A percentile compares a stretch with the other conserved stretches of the same genome.
These are phyloP conservation scores for Prosopocoilus inquinatus DNA, from an alignment of 2,888 invertebrate species.

Conservation along the genomic window DNA sequence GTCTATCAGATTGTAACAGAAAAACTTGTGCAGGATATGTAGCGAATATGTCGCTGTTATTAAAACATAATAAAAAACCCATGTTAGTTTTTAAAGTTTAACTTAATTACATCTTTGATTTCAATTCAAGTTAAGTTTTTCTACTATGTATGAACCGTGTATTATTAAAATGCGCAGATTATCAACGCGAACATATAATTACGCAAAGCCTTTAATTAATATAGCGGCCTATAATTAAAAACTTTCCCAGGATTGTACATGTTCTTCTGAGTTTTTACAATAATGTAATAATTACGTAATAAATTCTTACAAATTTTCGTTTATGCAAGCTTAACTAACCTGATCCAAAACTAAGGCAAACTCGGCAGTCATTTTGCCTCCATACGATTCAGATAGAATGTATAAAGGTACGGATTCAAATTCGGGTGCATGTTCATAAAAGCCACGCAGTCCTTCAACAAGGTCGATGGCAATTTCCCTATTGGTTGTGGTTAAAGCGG, in stretches of 20 bases:
- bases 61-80: too few relatives aligned
- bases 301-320: not conserved
- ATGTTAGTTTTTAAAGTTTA: too few relatives aligned
- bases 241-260: not conserved
- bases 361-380: constrained; percentile 65
- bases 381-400: constrained; percentile 65
- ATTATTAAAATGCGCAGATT: too few relatives aligned
- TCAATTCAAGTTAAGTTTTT: too few relatives aligned
- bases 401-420: constrained; percentile 58
- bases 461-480: constrained; percentile 61
- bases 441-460: constrained; percentile 52
- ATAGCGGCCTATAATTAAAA: too few relatives aligned
- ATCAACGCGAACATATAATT: too few relatives aligned
- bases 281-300: not conserved
- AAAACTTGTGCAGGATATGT: too few relatives aligned
- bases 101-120: too few relatives aligned
- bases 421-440: constrained; percentile 53
- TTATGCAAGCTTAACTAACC: constrained; percentile 3
- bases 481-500: constrained; percentile 56
- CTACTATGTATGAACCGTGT: too few relatives aligned
- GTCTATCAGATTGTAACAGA: too few relatives aligned
- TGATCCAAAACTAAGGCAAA: constrained; percentile 52
- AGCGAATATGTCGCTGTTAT: too few relatives aligned
- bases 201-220: too few relatives aligned
- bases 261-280: not conserved